Conservation (phyloP, 2,797 vertebrate species). For the Chaetodon trifasciatus region DNA sequence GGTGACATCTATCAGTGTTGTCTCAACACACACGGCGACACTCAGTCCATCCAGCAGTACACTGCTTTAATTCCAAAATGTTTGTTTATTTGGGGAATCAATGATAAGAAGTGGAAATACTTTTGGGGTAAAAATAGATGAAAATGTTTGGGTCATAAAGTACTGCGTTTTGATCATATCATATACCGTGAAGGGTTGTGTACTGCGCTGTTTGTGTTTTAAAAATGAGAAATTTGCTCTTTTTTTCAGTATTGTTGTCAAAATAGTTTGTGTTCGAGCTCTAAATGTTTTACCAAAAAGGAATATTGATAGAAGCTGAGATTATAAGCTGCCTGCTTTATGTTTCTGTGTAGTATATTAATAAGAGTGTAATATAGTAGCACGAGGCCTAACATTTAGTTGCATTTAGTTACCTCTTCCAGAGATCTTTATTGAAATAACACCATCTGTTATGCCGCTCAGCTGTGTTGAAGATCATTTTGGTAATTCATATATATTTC, state of each 20-base stretch:
- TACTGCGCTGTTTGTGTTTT: neutral
- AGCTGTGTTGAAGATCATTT: slow-evolving; percentile 46
- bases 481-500: slow-evolving; percentile 46
- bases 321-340: neutral
- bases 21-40: neutral
- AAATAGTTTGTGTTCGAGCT: neutral
- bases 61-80: neutral
- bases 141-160: neutral
- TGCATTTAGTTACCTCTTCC: slow-evolving; percentile 30
- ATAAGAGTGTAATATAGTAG: slow-evolving; percentile 28
- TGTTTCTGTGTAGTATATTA: neutral
- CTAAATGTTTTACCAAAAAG: neutral
- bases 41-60: neutral
- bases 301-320: neutral
- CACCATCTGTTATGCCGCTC: slow-evolving; percentile 52
- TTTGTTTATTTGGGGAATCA: neutral
- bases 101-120: neutral
- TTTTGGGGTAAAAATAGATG: neutral
- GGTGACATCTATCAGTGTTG: too few species aligned
- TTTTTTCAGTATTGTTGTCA: neutral
- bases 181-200: too few species aligned
- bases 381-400: slow-evolving; percentile 9
- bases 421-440: slow-evolving; percentile 44
- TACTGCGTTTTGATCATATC: neutral
- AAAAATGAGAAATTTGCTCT: neutral